Percentiles rank a stretch among this genome's conserved stretches.
These are phyloP conservation scores for Oreochromis aureus DNA, from an alignment of 2,113 vertebrate genomes.

Conservation along the genomic window DNA sequence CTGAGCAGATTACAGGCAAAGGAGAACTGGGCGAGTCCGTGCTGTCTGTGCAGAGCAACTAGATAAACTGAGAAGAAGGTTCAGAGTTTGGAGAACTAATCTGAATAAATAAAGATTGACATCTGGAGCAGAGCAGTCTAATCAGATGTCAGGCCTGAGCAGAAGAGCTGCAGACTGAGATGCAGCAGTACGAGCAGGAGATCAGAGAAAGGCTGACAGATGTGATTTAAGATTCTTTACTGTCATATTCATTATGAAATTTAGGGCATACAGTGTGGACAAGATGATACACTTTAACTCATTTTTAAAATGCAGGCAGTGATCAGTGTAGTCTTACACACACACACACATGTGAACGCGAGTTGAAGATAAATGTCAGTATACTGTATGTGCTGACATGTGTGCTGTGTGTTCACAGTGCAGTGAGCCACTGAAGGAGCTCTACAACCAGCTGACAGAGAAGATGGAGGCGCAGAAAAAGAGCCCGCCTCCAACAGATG, in stretches of 20 bases:
- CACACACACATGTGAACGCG: background rate
- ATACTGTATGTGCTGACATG: background rate
- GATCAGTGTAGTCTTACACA: background rate
- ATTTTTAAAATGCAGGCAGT: background rate
- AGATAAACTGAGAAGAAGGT: background rate
- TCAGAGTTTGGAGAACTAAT: background rate
- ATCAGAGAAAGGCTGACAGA: background rate
- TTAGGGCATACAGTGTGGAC: background rate
- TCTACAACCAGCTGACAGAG: constrained; percentile 81
- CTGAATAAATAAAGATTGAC: background rate
- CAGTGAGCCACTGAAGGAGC: constrained; percentile 88
- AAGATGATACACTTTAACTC: background rate
- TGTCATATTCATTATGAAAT: background rate
- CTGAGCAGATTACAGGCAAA: background rate
- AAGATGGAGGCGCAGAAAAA: constrained; percentile 87
- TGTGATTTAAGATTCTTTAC: background rate
- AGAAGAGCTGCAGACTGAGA: background rate
- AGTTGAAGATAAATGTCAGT: background rate
- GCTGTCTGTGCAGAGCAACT: background rate
- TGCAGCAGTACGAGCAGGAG: accelerated
- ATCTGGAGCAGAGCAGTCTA: background rate
- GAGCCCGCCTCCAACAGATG: constrained; percentile 74
- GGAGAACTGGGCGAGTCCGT: accelerated
- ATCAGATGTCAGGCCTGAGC: background rate
- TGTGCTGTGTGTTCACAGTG: constrained; percentile 68